These are phyloP conservation scores for Platichthys stellatus DNA, from an alignment of 2,113 vertebrate genomes.

Conservation along the genomic window DNA sequence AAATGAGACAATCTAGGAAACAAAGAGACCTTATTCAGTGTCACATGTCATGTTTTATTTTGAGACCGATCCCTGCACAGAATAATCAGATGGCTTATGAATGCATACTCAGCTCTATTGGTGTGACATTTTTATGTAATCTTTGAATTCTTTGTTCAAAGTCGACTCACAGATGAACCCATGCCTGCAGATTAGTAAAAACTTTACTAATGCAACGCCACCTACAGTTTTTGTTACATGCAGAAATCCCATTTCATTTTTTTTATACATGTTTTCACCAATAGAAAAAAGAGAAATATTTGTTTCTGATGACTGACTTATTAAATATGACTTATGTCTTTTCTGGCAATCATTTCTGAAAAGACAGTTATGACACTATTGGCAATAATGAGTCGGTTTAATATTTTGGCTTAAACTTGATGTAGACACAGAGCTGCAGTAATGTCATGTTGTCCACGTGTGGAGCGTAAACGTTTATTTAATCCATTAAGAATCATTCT, in stretches of 20 bases:
- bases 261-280: slow-evolving; percentile 64
- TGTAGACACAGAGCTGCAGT: background rate
- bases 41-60: slow-evolving; percentile 61
- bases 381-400: background rate
- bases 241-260: slow-evolving; percentile 64
- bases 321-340: slow-evolving; percentile 26
- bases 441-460: slow-evolving; percentile 4
- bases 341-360: slow-evolving; percentile 3
- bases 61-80: slow-evolving; percentile 25
- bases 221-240: slow-evolving; percentile 58
- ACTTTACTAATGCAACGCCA: slow-evolving; percentile 69
- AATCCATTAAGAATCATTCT: slow-evolving; percentile 10
- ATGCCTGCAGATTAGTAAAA: slow-evolving; percentile 68
- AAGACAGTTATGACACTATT: background rate
- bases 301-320: slow-evolving; percentile 71
- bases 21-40: slow-evolving; percentile 60
- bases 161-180: slow-evolving; percentile 53
- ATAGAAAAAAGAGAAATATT: slow-evolving; percentile 26
- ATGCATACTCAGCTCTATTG: slow-evolving; percentile 41
- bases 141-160: slow-evolving; percentile 67
- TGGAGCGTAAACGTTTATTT: background rate
- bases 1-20: slow-evolving; percentile 70
- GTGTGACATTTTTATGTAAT: slow-evolving; percentile 46
- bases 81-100: slow-evolving; percentile 57
- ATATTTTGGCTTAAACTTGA: slow-evolving; percentile 2